Evolutionary conservation across 2,797 vertebrate species (phyloP).

Genomic region (Enteromius viviparus): DNA sequence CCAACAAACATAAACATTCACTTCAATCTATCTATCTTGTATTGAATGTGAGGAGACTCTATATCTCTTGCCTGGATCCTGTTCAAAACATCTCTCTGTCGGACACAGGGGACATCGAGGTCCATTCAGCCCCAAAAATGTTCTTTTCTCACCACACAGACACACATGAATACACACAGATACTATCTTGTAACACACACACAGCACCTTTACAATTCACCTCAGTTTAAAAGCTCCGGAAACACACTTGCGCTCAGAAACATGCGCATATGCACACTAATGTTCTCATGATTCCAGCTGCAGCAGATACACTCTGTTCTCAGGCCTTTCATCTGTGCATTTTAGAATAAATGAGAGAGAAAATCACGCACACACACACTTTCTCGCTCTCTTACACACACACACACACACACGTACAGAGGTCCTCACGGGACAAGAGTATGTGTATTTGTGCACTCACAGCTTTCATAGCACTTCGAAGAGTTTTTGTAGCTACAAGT

Average conservation of each 20-base stretch:
- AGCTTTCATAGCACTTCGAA: conserved; percentile 44
- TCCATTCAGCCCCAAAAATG: background rate
- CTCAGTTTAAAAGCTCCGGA: background rate
- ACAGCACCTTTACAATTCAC: background rate
- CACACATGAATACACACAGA: background rate
- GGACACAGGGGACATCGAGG: background rate
- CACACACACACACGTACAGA: background rate
- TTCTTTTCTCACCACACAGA: background rate
- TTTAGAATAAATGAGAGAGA: conserved; percentile 48
- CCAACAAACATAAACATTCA: conserved; percentile 8
- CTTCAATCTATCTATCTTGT: background rate
- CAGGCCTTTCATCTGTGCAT: conserved; percentile 43
- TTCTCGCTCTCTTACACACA: background rate
- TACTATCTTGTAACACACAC: background rate
- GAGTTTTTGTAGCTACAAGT: conserved; percentile 45
- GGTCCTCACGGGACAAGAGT: conserved; percentile 16
- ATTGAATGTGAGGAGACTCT: conserved; percentile 21
- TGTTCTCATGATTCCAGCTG: conserved; percentile 25
- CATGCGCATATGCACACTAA: conserved; percentile 16
- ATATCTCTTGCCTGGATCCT: conserved; percentile 18
- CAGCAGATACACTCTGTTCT: conserved; percentile 29
- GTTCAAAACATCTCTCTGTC: conserved; percentile 12
- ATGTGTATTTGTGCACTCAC: conserved; percentile 36
- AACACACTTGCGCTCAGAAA: conserved; percentile 37
- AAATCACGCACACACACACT: background rate